Evolutionary conservation across 2,888 invertebrate genomes (phyloP), one percentile per base, ranked within the genome.

Genomic region (Drosophila tripunctata): DNA sequence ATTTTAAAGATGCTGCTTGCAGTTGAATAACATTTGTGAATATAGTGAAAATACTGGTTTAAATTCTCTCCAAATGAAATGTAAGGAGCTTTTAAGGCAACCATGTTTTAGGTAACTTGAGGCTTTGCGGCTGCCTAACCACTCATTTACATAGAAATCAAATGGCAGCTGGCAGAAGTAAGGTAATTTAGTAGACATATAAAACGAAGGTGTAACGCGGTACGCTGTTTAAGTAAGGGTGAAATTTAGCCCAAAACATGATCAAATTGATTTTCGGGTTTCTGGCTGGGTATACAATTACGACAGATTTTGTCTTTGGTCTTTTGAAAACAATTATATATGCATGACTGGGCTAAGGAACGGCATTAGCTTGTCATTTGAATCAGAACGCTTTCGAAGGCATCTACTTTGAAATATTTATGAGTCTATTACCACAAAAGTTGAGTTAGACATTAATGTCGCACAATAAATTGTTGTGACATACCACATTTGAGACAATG

Each of bases 401-500:
- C 68, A 65, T 62, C 8, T 35, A n/a, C 8, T 22, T 2, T 2
- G 44, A 54, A 57, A 52, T 71, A 51, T 52, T 58, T 52, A 61
- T 45, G 21, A 6, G 10, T 41, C 22, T 35, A 21, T 15, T 14
- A n/a, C 30, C 15, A 58, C 36, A 15, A 64, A 45, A 55, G 40
- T 17, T 51, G 21, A 33, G 6, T 2, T 19, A n/a, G 33, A 48
- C 61, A 66, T 68, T 65, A 72, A 79, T 72, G 66, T 44, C 56
- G 12, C 21, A 35, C 51, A 65, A 63, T 72, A 67, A 67, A 75
- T 73, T 48, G n/a, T 67, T 44, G 19, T 57, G 54, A n/a, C 50
- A 36, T 27, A n/a, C n/a, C 22, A 15, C 50, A 47, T 40, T 47
- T 65, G 58, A 54, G 52, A 56, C 66, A 72, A 69, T 80, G 63